Conservation (phyloP, 2,797 vertebrate species). For the Myotis myotis region DNA sequence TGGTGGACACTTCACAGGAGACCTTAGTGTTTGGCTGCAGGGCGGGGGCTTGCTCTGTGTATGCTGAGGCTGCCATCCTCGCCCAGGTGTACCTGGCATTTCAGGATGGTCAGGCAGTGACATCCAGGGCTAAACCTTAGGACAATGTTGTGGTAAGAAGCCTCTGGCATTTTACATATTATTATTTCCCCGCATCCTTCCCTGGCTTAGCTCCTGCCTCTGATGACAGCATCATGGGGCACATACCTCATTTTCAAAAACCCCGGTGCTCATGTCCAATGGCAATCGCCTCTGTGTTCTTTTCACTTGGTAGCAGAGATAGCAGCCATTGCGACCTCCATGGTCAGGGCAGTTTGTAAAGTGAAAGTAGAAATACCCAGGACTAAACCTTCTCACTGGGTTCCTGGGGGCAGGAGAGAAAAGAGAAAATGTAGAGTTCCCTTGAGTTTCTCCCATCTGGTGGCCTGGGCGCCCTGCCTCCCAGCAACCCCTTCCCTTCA, state of each 20-base stretch:
- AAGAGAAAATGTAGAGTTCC: neutral
- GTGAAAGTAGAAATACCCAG: neutral
- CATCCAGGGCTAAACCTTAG: neutral
- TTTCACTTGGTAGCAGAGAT: neutral
- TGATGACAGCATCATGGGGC: neutral
- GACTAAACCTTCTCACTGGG: fast-evolving
- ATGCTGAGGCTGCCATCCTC: neutral
- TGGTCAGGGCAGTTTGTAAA: neutral
- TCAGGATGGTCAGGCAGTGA: neutral
- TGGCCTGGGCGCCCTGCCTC: no score
- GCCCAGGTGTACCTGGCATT: no score
- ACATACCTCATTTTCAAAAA: neutral
- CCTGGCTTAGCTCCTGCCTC: neutral
- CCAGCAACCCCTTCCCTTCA: no score
- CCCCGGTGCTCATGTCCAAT: fast-evolving
- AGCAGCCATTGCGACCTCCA: neutral
- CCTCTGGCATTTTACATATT: neutral
- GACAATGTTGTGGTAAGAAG: neutral
- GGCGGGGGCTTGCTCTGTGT: neutral
- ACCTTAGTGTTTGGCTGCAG: neutral
- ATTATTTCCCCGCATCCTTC: fast-evolving
- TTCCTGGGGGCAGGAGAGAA: neutral
- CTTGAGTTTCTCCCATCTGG: neutral
- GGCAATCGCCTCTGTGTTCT: neutral
- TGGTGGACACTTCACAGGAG: neutral